Conservation (phyloP, 64 coral and sea anemone genomes). For the Montipora capricornis region DNA sequence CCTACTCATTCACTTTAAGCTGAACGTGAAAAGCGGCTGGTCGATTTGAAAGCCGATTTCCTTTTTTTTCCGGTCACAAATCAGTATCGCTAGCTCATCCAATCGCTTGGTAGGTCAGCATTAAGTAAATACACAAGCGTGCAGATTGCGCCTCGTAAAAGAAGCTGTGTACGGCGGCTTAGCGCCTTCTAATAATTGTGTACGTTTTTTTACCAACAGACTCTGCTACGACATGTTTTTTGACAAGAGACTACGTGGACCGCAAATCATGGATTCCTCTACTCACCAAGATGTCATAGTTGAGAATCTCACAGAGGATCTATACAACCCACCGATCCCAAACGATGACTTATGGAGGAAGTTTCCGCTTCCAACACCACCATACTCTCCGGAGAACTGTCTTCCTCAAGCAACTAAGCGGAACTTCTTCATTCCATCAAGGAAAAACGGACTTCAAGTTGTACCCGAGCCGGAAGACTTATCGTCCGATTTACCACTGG, state of each 20-base stretch:
- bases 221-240: slow-evolving; percentile 95
- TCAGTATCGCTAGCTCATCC: slow-evolving; percentile 1
- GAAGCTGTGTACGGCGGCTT: slow-evolving; percentile 39
- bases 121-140: slow-evolving; percentile 57
- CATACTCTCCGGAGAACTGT: slow-evolving; percentile 88
- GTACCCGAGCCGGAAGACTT: slow-evolving; percentile 92
- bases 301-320: slow-evolving; percentile 63
- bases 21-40: slow-evolving; percentile 55
- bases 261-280: slow-evolving; percentile 27
- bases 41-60: slow-evolving; percentile 48
- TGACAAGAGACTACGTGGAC: slow-evolving; percentile 52
- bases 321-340: slow-evolving; percentile 63
- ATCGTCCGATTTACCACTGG: slow-evolving; percentile 84
- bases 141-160: slow-evolving; percentile 23
- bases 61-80: slow-evolving; percentile 21
- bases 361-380: slow-evolving; percentile 81
- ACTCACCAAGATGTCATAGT: slow-evolving; percentile 45
- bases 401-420: slow-evolving; percentile 44
- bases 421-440: slow-evolving; percentile 17
- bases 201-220: slow-evolving; percentile 66
- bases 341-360: slow-evolving; percentile 90
- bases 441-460: slow-evolving; percentile 77
- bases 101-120: slow-evolving; percentile 34
- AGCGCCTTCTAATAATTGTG: slow-evolving; percentile 39
- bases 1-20: slow-evolving; percentile 38